These are phyloP conservation scores for Pseudococcus jackbeardsleyi DNA, from an alignment of 2,888 invertebrate genomes.

Conservation along the genomic window DNA sequence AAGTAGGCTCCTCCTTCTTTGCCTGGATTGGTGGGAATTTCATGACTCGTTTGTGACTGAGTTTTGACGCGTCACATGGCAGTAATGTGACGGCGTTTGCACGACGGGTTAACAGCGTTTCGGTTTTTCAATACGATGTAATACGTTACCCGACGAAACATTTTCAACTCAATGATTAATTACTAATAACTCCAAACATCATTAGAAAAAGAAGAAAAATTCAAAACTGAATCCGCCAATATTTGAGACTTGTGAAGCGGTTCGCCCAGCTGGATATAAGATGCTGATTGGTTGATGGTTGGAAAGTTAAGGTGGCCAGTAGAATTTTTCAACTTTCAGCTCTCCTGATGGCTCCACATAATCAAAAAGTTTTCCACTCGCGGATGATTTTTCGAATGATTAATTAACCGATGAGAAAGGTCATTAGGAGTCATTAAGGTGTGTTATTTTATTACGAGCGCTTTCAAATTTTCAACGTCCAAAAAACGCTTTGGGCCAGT, in stretches of 20 bases:
- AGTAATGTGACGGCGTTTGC: too few species aligned
- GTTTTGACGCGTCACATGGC: too few species aligned
- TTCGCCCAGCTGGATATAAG: slow-evolving; percentile 22
- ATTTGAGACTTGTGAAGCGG: not conserved
- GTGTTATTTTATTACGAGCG: slow-evolving; percentile 41
- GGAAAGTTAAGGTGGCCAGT: not conserved
- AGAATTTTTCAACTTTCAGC: slow-evolving; percentile 26
- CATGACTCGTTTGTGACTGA: too few species aligned
- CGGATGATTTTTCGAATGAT: slow-evolving; percentile 51
- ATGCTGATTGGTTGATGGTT: slow-evolving; percentile 7
- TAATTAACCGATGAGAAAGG: slow-evolving; percentile 62
- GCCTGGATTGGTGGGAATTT: too few species aligned
- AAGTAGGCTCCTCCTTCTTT: too few species aligned
- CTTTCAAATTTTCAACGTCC: slow-evolving; percentile 47
- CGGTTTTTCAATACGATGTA: slow-evolving; percentile 18
- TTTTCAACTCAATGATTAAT: slow-evolving; percentile 58
- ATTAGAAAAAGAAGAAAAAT: slow-evolving; percentile 17
- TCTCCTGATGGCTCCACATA: not conserved
- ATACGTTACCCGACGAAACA: not conserved
- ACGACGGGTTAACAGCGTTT: slow-evolving; percentile 54
- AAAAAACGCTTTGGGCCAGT: slow-evolving; percentile 31
- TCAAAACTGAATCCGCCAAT: not conserved
- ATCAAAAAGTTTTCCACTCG: slow-evolving; percentile 45
- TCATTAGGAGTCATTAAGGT: slow-evolving; percentile 64
- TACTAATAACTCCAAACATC: slow-evolving; percentile 58